A percentile compares a stretch with the other conserved stretches of the same genome.
These are phyloP conservation scores for Drosophila macrospina DNA, from an alignment of 2,888 invertebrate species.

Conservation along the genomic window DNA sequence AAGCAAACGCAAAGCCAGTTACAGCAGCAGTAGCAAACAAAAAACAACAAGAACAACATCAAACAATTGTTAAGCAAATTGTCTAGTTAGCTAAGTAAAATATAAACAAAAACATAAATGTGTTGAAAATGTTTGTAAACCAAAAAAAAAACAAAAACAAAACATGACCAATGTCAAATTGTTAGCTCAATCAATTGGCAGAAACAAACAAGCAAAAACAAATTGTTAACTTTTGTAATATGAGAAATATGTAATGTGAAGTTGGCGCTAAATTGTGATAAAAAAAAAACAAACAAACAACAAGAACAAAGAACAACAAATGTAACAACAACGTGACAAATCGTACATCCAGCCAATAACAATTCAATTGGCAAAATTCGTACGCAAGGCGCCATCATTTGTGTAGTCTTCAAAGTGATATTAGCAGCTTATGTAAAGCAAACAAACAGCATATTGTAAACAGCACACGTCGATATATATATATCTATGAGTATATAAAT, in stretches of 20 bases:
- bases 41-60: conserved; percentile 47
- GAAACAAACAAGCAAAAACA: conserved; percentile 32
- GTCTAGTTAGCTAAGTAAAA: conserved; percentile 78
- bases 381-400: conserved; percentile 59
- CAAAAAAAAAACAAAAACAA: conserved; percentile 37
- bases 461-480: conserved; percentile 11
- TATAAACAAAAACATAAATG: conserved; percentile 28
- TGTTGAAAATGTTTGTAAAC: conserved; percentile 61
- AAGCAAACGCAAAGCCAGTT: conserved; percentile 56
- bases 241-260: conserved; percentile 57
- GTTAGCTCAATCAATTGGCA: conserved; percentile 69
- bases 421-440: conserved; percentile 62
- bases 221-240: conserved; percentile 80
- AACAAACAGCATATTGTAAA: conserved; percentile 32
- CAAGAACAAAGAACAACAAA: conserved; percentile 44
- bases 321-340: conserved; percentile 42
- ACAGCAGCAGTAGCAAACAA: conserved; percentile 44
- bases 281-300: conserved; percentile 40
- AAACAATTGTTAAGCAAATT: conserved; percentile 75
- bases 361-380: conserved; percentile 14
- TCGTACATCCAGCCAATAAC: not conserved
- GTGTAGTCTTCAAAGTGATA: conserved; percentile 79
- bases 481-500: not conserved
- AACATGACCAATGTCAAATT: conserved; percentile 70
- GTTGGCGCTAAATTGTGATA: conserved; percentile 75